phyloP scores from a whole-genome alignment of 2,797 vertebrate genomes.

The Argentina silus region DNA sequence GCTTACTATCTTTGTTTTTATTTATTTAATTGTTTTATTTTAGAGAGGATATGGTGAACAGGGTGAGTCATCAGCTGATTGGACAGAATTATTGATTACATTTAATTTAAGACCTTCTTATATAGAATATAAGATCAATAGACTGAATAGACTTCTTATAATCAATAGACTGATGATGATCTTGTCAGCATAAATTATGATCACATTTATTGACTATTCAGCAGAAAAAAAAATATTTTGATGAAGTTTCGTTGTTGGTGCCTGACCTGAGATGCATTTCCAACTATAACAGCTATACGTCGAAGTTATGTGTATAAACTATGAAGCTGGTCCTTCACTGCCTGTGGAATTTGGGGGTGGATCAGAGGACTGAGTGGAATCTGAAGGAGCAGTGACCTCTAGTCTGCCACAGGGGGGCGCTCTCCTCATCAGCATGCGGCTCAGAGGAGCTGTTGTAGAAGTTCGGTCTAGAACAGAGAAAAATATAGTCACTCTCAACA shows the following conservation, averaged over 20 bases:
- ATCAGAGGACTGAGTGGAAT: not conserved
- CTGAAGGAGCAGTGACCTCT: not conserved
- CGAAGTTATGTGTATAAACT: slow-evolving; percentile 27
- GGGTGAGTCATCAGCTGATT: not conserved
- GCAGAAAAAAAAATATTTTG: too few relatives aligned
- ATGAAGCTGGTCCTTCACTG: slow-evolving; percentile 51
- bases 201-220: too few relatives aligned
- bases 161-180: too few relatives aligned
- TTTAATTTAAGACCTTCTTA: not conserved
- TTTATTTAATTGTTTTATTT: slow-evolving; percentile 17
- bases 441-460: slow-evolving; percentile 65
- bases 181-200: too few relatives aligned
- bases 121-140: too few relatives aligned
- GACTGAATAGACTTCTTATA: too few relatives aligned
- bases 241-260: too few relatives aligned
- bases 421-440: slow-evolving; percentile 6
- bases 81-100: not conserved
- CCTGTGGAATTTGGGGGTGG: not conserved
- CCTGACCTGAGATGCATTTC: too few relatives aligned
- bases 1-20: slow-evolving; percentile 52
- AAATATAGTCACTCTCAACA: not conserved
- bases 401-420: not conserved
- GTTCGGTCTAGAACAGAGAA: slow-evolving; percentile 51
- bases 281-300: too few relatives aligned
- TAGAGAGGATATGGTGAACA: not conserved